Base-by-base conservation (phyloP, 2,797 vertebrate genomes). In the Momotus momota region DNA sequence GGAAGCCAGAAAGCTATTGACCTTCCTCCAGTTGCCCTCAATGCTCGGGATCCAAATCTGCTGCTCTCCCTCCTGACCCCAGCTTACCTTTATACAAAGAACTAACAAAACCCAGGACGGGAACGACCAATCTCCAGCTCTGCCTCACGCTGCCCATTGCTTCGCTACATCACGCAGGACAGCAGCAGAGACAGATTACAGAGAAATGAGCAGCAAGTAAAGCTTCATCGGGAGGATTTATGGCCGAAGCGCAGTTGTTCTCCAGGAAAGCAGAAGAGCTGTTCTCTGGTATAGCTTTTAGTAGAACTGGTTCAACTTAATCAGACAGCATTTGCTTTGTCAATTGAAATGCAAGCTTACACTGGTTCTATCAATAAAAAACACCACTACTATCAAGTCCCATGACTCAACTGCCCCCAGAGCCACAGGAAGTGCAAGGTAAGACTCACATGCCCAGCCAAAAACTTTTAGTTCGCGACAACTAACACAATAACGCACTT, bases 391-490 rank as follows among this genome's bases (percentile, higher is more conserved):
- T 35, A 29, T 3, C 35, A 48, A 11, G 19, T 64, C n/a, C 61
- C 40, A 6, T 0, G 29, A 15, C 60, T 81, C 9, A 46, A 3
- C 19, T 45, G 65, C 49, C 41, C 65, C 65, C n/a, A n/a, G 54
- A 89, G 20, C 15, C 80, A 25, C 12, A 48, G 38, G 5, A 67
- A 71, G 27, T 22, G 49, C 3, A 74, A 80, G 90, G 64, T 7
- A 80, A 14, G 60, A 38, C 84, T 61, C 65, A 45, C 15, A 72
- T 43, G 58, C 12, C 57, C 81, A 45, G 71, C 65, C 79, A 92
- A 85, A 94, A 67, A 43, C 64, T 71, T 72, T 6, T 13, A 6
- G 20, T 74, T 88, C 45, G 61, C 55, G 64, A 94, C 62, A 90
- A 87, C 45, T 71, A 85, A 43, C 62, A 69, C 6, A 9, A 77